These are phyloP conservation scores for Falco punctatus DNA, from an alignment of 2,113 vertebrate genomes.

Conservation along the genomic window DNA sequence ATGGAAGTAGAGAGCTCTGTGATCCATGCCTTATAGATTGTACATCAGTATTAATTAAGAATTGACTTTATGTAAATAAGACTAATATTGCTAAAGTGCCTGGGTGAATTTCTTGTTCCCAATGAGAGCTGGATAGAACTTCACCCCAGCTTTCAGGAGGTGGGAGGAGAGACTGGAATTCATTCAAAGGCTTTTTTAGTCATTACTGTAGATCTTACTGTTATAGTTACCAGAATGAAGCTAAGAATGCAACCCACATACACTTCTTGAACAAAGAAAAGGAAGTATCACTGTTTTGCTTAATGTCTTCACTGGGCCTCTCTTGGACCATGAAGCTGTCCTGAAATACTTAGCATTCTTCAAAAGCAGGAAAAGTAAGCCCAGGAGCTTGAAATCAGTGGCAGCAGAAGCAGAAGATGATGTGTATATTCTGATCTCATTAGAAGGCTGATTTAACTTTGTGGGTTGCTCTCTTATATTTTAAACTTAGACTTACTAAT, in stretches of 20 bases:
- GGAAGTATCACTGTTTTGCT: slow-evolving; percentile 6
- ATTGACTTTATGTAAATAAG: not conserved
- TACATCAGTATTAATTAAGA: not conserved
- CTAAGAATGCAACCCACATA: slow-evolving; percentile 3
- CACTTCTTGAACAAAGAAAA: slow-evolving; percentile 1
- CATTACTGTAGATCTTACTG: slow-evolving; percentile 18
- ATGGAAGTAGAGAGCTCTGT: not conserved
- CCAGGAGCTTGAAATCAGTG: not conserved
- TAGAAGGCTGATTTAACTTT: not conserved
- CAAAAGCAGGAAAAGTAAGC: slow-evolving; percentile 3
- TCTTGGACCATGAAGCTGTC: not conserved
- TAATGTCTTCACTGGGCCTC: not conserved
- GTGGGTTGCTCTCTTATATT: not conserved
- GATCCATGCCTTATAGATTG: not conserved
- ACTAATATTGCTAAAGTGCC: not conserved
- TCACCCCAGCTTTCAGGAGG: slow-evolving; percentile 1
- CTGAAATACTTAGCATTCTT: not conserved
- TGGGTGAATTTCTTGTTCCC: slow-evolving; percentile 19
- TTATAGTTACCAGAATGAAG: slow-evolving; percentile 1
- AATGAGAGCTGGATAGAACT: not conserved
- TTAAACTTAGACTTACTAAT: not conserved
- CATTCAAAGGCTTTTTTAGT: slow-evolving; percentile 40
- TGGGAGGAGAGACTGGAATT: slow-evolving; percentile 40
- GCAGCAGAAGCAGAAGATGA: not conserved
- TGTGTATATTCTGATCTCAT: not conserved